Conservation (phyloP, 2,113 vertebrate genomes). For the Carlito syrichta region DNA sequence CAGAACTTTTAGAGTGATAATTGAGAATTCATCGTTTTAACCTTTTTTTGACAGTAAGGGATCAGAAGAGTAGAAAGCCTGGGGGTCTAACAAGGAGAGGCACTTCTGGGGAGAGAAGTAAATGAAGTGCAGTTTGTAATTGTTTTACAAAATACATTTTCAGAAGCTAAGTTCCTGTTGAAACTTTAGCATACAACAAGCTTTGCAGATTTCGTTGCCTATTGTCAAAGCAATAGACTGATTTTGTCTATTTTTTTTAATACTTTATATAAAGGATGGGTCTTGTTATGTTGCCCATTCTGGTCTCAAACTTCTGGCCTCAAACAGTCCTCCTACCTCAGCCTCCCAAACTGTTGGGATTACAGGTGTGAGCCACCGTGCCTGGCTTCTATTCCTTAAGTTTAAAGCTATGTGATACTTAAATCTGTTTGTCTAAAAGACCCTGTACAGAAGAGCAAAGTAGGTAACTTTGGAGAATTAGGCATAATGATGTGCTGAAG, state of each 20-base stretch:
- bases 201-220: background rate
- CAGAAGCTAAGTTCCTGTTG: background rate
- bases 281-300: too few species aligned
- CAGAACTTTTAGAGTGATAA: background rate
- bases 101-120: background rate
- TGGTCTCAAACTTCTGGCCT: too few species aligned
- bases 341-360: too few species aligned
- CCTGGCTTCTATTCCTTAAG: background rate
- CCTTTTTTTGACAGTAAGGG: background rate
- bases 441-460: conserved; percentile 2
- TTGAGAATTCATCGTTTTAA: background rate
- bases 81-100: background rate
- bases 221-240: background rate
- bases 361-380: background rate
- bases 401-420: background rate
- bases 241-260: background rate
- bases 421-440: background rate
- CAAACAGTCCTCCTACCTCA: too few species aligned
- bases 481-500: background rate
- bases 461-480: background rate
- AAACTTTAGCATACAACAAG: background rate
- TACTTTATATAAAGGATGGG: too few species aligned
- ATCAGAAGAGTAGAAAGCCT: background rate
- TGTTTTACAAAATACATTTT: background rate
- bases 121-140: background rate